Evolutionary conservation across 2,888 invertebrate species (phyloP), one percentile per base, ranked within the genome.

Genomic region (Elegia similella): DNA sequence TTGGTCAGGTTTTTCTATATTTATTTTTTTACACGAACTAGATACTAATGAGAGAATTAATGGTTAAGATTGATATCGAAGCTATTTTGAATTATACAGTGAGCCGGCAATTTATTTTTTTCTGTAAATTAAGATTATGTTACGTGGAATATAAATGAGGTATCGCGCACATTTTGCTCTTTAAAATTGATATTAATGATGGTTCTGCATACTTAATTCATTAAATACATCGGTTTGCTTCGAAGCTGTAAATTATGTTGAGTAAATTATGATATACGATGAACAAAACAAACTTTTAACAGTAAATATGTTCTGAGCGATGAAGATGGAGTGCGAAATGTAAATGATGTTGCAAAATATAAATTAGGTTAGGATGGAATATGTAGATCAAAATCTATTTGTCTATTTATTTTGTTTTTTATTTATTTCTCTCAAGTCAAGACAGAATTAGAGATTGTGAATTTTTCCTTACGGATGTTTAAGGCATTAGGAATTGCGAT

Each of bases 51-150:
- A 56, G 56, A 56, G 56, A 55, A 59, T 57, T 55, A 42, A 58
- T 56, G 48, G 55, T 61, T 13, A 42, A 59, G 59, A 61, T 59
- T 64, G 47, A 58, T 59, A 62, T 64, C 62, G 13, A 52, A 43
- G 55, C 56, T 57, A 61, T 62, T 64, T 42, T 1, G 29, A 42
- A 47, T 56, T 38, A 56, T 38, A 42, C 48, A 29, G 42, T 46
- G 38, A 38, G 29, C 48, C 29, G 42, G 56, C 48, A 48, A 56
- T 56, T 56, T 42, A 15, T 48, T 48, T 48, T 42, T 44, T 47
- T 55, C 12, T 38, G 23, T 34, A 47, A 47, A 47, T 48, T 48
- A 56, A 48, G 42, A 42, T 47, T 56, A 48, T 42, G 48, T 48
- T 56, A 29, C 29, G 38, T 30, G 47, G 47, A 38, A 56, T 47